Conservation (phyloP, 1,140 invertebrate genomes). For the Caenorhabditis brenneri region DNA sequence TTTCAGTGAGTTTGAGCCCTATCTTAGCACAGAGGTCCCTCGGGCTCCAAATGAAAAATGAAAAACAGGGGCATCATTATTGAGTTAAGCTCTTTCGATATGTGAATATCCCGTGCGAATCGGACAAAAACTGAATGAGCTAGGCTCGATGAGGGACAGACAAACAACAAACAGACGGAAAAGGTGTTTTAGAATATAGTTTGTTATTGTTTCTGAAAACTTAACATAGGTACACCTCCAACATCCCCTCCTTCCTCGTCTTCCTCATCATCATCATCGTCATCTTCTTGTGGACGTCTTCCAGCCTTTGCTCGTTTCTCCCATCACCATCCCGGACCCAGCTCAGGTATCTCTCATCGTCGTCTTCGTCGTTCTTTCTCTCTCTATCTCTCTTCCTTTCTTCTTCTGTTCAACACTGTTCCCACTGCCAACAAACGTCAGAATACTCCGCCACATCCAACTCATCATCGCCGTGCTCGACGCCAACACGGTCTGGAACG, state of each 20-base stretch:
- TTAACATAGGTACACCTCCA: not conserved
- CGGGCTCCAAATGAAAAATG: too few relatives aligned
- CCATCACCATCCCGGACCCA: not conserved
- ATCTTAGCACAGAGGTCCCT: too few relatives aligned
- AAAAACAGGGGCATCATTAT: too few relatives aligned
- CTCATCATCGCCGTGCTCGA: slow-evolving; percentile 34
- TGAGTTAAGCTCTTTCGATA: too few relatives aligned
- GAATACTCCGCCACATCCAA: not conserved
- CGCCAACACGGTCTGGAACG: slow-evolving; percentile 15
- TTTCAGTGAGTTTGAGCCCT: too few relatives aligned
- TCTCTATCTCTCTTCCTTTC: not conserved
- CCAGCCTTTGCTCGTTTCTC: not conserved
- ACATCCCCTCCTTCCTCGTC: not conserved
- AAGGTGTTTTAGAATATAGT: not conserved
- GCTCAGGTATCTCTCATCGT: slow-evolving; percentile 39
- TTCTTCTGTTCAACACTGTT: not conserved
- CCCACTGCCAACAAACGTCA: too few relatives aligned
- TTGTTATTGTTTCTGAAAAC: not conserved
- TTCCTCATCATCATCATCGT: not conserved
- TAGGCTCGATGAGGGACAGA: too few relatives aligned
- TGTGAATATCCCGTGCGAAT: too few relatives aligned
- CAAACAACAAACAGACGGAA: too few relatives aligned
- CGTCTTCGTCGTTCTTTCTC: not conserved
- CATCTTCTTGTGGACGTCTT: not conserved
- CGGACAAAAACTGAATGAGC: too few relatives aligned